Percentiles rank a stretch among this genome's conserved stretches.
phyloP scores from a whole-genome alignment of 2,797 vertebrate genomes.

The Fratercula arctica region DNA sequence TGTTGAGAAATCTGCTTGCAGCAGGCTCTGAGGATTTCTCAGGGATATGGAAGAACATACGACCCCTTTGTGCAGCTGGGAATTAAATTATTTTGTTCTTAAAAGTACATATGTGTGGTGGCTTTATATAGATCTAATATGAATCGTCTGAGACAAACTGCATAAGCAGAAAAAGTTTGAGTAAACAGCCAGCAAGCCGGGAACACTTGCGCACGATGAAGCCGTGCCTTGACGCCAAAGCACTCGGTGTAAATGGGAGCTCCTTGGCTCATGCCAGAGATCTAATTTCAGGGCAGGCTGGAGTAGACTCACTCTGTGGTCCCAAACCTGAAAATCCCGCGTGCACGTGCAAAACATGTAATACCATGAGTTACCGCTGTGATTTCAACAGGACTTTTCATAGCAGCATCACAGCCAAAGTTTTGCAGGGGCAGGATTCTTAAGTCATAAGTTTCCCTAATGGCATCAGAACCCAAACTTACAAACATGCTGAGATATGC shows the following conservation, averaged over 20 bases:
- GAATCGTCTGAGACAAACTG: neutral
- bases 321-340: neutral
- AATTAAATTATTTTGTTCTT: neutral
- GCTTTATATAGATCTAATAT: neutral
- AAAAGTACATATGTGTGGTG: accelerated
- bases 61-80: neutral
- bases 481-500: neutral
- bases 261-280: neutral
- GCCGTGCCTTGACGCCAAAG: neutral
- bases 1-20: neutral
- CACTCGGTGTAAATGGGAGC: accelerated
- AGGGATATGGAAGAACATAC: neutral
- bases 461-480: neutral
- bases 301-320: neutral
- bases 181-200: neutral
- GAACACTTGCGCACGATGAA: neutral
- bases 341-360: accelerated
- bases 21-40: neutral
- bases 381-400: neutral
- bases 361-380: neutral
- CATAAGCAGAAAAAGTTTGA: neutral
- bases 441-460: neutral
- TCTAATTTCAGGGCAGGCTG: neutral
- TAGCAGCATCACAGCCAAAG: neutral
- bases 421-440: neutral